Evolutionary conservation across 37 sponge, comb jelly and placozoan species (phyloP).

Genomic region (Spongilla lacustris): DNA sequence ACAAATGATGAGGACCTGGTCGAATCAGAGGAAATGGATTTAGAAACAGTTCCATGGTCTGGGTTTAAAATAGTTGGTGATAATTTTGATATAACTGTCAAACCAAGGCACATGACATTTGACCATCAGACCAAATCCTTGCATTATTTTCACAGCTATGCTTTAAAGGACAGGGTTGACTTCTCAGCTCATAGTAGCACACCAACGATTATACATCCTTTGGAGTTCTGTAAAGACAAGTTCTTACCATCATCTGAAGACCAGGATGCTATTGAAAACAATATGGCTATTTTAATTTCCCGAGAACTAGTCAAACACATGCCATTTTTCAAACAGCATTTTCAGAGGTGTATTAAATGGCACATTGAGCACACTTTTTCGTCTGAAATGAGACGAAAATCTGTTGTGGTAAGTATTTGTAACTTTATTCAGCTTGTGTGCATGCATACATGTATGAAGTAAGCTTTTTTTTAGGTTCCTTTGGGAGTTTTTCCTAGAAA

Average conservation of each 20-base stretch:
- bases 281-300: slow-evolving; percentile 17
- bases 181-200: not conserved
- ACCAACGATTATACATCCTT: too few relatives aligned
- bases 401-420: slow-evolving; percentile 31
- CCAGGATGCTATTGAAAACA: not conserved
- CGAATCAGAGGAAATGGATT: too few relatives aligned
- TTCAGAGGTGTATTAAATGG: not conserved
- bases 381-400: slow-evolving; percentile 37
- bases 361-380: slow-evolving; percentile 21
- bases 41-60: not conserved
- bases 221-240: not conserved
- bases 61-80: slow-evolving; percentile 14
- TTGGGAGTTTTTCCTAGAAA: slow-evolving; percentile 30
- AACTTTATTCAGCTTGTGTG: too few relatives aligned
- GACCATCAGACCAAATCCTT: slow-evolving; percentile 7
- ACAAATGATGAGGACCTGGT: too few relatives aligned
- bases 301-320: slow-evolving; percentile 22
- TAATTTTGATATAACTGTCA: slow-evolving; percentile 21
- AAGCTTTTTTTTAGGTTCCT: slow-evolving; percentile 36
- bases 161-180: slow-evolving; percentile 29
- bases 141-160: slow-evolving; percentile 34
- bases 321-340: slow-evolving; percentile 10
- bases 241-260: slow-evolving; percentile 34
- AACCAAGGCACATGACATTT: not conserved
- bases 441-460: too few relatives aligned